These are phyloP conservation scores for Mycetomoellerius zeteki DNA, from an alignment of 1,140 invertebrate genomes.

Conservation along the genomic window DNA sequence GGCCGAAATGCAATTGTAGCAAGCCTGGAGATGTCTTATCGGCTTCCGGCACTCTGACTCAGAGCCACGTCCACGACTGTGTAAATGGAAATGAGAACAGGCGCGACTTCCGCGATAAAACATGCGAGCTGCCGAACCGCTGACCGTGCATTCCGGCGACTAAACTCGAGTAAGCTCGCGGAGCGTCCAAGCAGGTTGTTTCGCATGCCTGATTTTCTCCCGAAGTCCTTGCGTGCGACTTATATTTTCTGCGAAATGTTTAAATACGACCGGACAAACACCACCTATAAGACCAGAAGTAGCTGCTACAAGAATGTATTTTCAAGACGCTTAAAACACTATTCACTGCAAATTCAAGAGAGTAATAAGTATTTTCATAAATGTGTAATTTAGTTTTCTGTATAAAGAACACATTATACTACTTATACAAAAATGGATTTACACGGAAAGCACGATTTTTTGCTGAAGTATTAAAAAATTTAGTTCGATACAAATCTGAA, in stretches of 20 bases:
- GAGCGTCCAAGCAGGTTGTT: constrained; percentile 10
- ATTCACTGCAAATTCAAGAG: too few relatives aligned
- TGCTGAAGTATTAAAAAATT: too few relatives aligned
- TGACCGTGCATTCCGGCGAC: constrained; percentile 62
- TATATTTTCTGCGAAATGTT: constrained; percentile 27
- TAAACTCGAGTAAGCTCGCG: constrained; percentile 58
- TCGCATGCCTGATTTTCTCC: constrained; percentile 53
- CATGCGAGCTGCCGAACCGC: constrained; percentile 65
- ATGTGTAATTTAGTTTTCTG: too few relatives aligned
- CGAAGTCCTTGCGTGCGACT: constrained; percentile 32
- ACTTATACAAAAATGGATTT: too few relatives aligned
- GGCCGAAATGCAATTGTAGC: constrained; percentile 55
- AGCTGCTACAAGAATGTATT: not conserved
- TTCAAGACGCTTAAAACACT: not conserved
- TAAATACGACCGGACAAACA: constrained; percentile 11
- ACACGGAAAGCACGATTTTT: too few relatives aligned
- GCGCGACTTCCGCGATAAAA: constrained; percentile 66
- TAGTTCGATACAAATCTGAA: too few relatives aligned
- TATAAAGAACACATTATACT: too few relatives aligned
- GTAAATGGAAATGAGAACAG: constrained; percentile 69
- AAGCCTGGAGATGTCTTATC: constrained; percentile 60
- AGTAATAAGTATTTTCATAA: too few relatives aligned
- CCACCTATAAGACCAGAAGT: not conserved
- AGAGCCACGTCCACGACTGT: constrained; percentile 64
- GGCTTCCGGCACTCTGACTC: constrained; percentile 63